A percentile compares a stretch with the other conserved stretches of the same genome.
Conservation (phyloP, 2,113 vertebrate species). For the Petaurus breviceps region DNA sequence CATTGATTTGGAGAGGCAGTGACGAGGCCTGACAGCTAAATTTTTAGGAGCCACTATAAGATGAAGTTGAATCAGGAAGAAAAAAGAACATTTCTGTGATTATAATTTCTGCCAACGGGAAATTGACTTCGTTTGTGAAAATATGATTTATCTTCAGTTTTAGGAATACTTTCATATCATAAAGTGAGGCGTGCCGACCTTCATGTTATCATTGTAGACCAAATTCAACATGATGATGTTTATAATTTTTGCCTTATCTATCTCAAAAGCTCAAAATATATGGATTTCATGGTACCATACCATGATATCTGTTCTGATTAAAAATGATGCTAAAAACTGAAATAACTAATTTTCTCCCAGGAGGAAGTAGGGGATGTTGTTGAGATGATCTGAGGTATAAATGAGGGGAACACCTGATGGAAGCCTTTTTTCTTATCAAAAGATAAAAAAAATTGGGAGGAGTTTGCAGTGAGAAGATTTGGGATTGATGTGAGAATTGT, state of each 20-base stretch:
- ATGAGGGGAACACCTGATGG: background rate
- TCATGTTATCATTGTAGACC: background rate
- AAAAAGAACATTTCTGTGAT: background rate
- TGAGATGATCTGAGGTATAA: background rate
- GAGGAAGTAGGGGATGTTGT: background rate
- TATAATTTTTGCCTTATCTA: background rate
- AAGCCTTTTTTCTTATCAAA: background rate
- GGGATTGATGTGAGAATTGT: background rate
- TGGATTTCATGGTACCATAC: background rate
- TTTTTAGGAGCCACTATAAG: background rate
- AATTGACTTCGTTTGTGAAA: background rate
- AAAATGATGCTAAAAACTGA: background rate
- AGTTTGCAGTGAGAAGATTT: background rate
- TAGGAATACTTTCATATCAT: background rate
- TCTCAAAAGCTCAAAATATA: background rate
- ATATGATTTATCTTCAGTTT: background rate
- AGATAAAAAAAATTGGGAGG: background rate
- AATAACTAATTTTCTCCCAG: background rate
- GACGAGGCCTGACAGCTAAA: background rate
- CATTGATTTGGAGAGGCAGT: background rate
- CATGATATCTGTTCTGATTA: background rate
- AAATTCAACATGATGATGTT: background rate
- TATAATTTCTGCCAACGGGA: background rate
- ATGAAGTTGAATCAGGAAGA: background rate
- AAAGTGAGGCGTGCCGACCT: background rate